A percentile compares a stretch with the other conserved stretches of the same genome.
These are phyloP conservation scores for Poeciliopsis retropinna DNA, from an alignment of 2,113 vertebrate species.

Conservation along the genomic window DNA sequence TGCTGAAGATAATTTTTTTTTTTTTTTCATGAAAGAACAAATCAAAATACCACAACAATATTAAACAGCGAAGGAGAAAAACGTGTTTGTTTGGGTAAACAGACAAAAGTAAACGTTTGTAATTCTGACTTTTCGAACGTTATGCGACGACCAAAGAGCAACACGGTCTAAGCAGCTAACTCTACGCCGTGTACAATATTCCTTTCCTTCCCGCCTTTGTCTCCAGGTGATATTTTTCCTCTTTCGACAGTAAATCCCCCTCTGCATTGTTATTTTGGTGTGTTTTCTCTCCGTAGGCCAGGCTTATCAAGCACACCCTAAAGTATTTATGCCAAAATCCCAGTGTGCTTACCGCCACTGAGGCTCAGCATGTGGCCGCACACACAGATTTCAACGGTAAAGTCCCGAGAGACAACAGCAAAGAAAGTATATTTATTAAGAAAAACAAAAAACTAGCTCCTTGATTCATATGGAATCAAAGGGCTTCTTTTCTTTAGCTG, in stretches of 20 bases:
- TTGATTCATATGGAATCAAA: constrained; percentile 63
- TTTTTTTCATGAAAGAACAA: too few relatives aligned
- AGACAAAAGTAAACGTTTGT: too few relatives aligned
- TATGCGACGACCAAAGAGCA: neutral
- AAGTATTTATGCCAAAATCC: constrained; percentile 69
- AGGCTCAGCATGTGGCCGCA: constrained; percentile 71
- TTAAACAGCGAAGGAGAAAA: too few relatives aligned
- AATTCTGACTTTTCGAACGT: neutral
- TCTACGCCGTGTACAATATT: neutral
- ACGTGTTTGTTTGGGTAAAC: too few relatives aligned
- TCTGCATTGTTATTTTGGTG: constrained; percentile 72
- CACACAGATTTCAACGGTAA: constrained; percentile 31
- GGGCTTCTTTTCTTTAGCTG: constrained; percentile 48
- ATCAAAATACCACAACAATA: too few relatives aligned
- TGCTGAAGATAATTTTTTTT: too few relatives aligned
- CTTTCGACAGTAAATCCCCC: constrained; percentile 30
- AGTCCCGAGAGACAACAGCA: constrained; percentile 50
- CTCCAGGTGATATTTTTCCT: constrained; percentile 37
- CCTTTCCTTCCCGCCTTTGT: constrained; percentile 48
- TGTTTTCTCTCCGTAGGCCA: constrained; percentile 66
- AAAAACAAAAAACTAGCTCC: constrained; percentile 35
- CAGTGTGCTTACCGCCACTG: constrained; percentile 57
- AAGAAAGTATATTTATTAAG: constrained; percentile 25
- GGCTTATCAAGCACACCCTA: constrained; percentile 71
- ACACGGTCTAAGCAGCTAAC: neutral